phyloP scores from a whole-genome alignment of 2,797 vertebrate genomes.

The Argentina silus region DNA sequence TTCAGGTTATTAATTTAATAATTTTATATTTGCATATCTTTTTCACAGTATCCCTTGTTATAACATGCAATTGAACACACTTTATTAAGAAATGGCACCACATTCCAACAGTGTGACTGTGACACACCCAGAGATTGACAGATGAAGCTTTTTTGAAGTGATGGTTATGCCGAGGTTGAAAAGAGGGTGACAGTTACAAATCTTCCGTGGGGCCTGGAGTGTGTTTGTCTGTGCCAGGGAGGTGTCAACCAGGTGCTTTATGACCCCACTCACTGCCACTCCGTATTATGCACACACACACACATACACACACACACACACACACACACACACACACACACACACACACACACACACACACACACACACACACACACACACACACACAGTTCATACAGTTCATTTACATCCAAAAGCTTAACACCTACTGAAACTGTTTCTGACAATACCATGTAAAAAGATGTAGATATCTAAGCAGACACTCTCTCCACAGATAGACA shows the following conservation, averaged over 20 bases:
- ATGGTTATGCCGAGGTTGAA: not conserved
- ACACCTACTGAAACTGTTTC: not conserved
- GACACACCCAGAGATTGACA: not conserved
- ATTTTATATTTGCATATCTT: not conserved
- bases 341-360: not conserved
- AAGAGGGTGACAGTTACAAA: slow-evolving; percentile 4
- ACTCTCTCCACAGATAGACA: not conserved
- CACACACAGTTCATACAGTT: slow-evolving; percentile 8
- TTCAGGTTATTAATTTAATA: not conserved
- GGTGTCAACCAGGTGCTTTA: slow-evolving; percentile 22
- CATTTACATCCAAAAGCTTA: not conserved
- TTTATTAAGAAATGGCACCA: not conserved
- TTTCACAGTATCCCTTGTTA: not conserved
- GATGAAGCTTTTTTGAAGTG: not conserved
- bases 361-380: slow-evolving; percentile 6
- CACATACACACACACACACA: not conserved
- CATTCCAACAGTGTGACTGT: not conserved
- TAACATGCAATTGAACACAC: not conserved
- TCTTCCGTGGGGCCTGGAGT: not conserved
- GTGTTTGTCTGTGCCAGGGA: slow-evolving; percentile 13
- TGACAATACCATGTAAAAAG: not conserved
- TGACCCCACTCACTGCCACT: slow-evolving; percentile 6
- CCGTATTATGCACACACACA: not conserved
- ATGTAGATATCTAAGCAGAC: not conserved
- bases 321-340: not conserved